These are phyloP conservation scores for Otis tarda DNA, from an alignment of 2,113 vertebrate genomes.

Conservation along the genomic window DNA sequence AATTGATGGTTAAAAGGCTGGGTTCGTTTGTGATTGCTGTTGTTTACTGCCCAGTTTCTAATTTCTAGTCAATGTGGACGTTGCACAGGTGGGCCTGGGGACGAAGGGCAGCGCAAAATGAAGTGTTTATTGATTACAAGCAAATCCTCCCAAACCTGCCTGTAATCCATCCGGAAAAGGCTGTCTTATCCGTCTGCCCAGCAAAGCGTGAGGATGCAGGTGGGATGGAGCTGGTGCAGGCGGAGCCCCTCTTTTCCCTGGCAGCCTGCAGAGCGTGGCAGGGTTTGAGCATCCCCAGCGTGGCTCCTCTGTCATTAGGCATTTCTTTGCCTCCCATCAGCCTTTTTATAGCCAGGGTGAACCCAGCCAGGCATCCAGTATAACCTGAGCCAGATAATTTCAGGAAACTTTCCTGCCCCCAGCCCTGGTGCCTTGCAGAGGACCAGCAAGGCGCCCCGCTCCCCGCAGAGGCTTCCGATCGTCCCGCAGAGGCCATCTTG, in stretches of 20 bases:
- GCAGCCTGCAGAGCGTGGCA: not conserved
- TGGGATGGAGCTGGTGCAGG: not conserved
- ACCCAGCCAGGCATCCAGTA: not conserved
- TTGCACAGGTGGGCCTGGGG: not conserved
- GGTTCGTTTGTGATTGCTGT: slow-evolving; percentile 2
- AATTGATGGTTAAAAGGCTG: slow-evolving; percentile 36
- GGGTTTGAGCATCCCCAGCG: not conserved
- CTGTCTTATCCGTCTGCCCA: not conserved
- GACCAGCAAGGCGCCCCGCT: not conserved
- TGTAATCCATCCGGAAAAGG: slow-evolving; percentile 20
- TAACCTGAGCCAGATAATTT: not conserved
- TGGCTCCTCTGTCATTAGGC: not conserved
- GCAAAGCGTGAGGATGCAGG: not conserved
- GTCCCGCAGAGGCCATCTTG: accelerated
- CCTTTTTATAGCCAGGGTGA: not conserved
- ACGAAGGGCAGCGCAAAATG: slow-evolving; percentile 7
- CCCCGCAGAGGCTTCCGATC: not conserved
- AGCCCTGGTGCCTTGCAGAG: not conserved
- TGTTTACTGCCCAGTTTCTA: slow-evolving; percentile 44
- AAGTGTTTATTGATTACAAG: slow-evolving; percentile 19
- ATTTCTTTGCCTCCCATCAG: not conserved
- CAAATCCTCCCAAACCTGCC: slow-evolving; percentile 7
- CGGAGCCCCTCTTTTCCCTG: not conserved
- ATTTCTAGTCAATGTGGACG: not conserved
- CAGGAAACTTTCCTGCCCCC: not conserved